phyloP scores from a whole-genome alignment of 2,888 invertebrate species.

The Masnerella sp. region DNA sequence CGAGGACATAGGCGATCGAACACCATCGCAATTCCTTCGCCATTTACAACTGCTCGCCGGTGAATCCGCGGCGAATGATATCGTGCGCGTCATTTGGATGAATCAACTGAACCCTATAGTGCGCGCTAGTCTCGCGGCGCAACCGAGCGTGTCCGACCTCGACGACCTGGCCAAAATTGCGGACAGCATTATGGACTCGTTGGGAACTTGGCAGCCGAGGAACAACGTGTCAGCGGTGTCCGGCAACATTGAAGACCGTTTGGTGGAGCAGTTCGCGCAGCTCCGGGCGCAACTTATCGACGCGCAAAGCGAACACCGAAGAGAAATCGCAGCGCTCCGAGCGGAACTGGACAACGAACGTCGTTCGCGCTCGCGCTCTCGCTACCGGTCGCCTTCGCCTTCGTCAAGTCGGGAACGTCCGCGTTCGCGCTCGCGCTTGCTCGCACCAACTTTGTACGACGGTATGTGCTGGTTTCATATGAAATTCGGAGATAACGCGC shows the following conservation, averaged over 20 bases:
- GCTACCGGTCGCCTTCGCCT: neutral
- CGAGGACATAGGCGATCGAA: constrained; percentile 31
- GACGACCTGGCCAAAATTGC: constrained; percentile 4
- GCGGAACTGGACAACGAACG: neutral
- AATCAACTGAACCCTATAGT: constrained; percentile 14
- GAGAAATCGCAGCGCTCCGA: neutral
- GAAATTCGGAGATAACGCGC: neutral
- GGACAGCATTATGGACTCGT: constrained; percentile 4
- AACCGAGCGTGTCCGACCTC: neutral
- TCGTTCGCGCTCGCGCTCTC: neutral
- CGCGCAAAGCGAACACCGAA: neutral
- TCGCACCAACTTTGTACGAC: neutral
- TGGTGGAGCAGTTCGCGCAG: constrained; percentile 54
- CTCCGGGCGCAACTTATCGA: neutral
- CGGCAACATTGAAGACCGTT: neutral
- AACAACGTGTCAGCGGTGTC: constrained; percentile 6
- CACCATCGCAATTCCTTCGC: constrained; percentile 24
- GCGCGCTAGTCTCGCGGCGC: constrained; percentile 11
- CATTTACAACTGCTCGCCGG: constrained; percentile 15
- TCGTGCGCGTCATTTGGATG: neutral
- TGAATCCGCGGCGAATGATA: constrained; percentile 3
- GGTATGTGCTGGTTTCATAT: constrained; percentile 23
- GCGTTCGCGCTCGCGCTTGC: neutral
- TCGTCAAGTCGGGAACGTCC: neutral
- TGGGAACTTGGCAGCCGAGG: neutral